Conservation (phyloP, 2,888 invertebrate genomes). For the Melieria omissa region DNA sequence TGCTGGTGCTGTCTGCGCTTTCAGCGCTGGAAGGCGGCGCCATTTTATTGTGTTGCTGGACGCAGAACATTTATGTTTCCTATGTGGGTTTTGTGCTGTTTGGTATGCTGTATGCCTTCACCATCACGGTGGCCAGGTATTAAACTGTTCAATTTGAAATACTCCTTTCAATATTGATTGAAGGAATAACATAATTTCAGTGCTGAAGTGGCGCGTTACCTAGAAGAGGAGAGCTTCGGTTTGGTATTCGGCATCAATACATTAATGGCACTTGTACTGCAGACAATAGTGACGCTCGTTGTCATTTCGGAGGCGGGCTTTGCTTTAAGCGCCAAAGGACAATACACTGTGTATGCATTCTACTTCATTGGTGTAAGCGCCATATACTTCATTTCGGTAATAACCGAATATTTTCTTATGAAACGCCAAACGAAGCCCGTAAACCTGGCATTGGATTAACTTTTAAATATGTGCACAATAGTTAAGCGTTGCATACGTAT, state of each 20-base stretch:
- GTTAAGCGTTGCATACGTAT: no score
- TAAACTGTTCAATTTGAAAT: not conserved
- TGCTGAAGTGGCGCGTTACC: constrained; percentile 84
- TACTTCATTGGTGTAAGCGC: constrained; percentile 61
- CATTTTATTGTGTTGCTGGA: constrained; percentile 70
- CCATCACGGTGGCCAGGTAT: constrained; percentile 64
- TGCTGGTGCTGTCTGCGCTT: constrained; percentile 67
- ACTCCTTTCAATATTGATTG: not conserved
- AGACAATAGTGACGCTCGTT: constrained; percentile 77
- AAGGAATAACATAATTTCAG: constrained; percentile 67
- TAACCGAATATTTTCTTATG: constrained; percentile 52
- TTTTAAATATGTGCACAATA: no score
- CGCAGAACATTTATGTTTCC: constrained; percentile 74
- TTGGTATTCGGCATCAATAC: constrained; percentile 92
- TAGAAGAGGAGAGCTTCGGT: constrained; percentile 87
- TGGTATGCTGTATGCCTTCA: constrained; percentile 81
- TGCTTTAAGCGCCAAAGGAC: constrained; percentile 53
- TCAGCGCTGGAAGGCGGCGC: constrained; percentile 71
- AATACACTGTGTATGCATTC: constrained; percentile 62
- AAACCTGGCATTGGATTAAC: no score
- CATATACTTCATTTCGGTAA: constrained; percentile 57
- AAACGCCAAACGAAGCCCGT: no score
- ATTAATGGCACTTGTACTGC: constrained; percentile 80
- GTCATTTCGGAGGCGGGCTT: constrained; percentile 61
- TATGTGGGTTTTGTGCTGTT: constrained; percentile 82